A percentile compares a stretch with the other conserved stretches of the same genome.
These are phyloP conservation scores for Eubucco bourcierii DNA, from an alignment of 2,113 vertebrate species.

Conservation along the genomic window DNA sequence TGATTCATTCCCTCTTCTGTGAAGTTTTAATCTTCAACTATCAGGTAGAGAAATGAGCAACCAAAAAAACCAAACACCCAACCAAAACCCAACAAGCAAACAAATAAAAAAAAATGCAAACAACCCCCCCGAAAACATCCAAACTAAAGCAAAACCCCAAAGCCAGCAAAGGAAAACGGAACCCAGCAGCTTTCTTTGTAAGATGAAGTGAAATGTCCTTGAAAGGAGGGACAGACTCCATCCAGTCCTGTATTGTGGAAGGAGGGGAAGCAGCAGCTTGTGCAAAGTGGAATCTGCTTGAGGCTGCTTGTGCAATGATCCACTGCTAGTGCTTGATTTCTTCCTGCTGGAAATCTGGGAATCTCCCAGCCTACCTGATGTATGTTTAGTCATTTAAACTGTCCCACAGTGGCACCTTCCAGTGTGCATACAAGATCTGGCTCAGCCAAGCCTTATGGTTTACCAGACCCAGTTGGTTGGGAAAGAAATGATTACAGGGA, in stretches of 20 bases:
- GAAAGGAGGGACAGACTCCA: background rate
- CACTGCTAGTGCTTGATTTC: background rate
- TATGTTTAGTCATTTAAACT: background rate
- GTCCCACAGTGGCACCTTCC: background rate
- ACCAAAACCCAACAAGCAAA: too few relatives aligned
- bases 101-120: too few relatives aligned
- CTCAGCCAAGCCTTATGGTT: background rate
- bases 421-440: background rate
- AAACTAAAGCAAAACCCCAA: too few relatives aligned
- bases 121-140: too few relatives aligned
- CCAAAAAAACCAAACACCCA: background rate
- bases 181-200: background rate
- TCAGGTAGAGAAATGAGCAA: background rate
- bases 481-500: background rate
- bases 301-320: background rate
- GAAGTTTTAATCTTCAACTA: constrained; percentile 17
- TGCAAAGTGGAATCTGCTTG: background rate
- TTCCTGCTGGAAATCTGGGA: background rate
- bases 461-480: background rate
- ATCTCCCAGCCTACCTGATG: background rate
- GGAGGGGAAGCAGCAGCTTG: background rate
- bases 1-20: constrained; percentile 11
- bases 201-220: background rate
- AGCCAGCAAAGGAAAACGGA: background rate
- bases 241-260: background rate